Conservation (phyloP, 2,888 invertebrate genomes). For the Tetrapedia diversipes region DNA sequence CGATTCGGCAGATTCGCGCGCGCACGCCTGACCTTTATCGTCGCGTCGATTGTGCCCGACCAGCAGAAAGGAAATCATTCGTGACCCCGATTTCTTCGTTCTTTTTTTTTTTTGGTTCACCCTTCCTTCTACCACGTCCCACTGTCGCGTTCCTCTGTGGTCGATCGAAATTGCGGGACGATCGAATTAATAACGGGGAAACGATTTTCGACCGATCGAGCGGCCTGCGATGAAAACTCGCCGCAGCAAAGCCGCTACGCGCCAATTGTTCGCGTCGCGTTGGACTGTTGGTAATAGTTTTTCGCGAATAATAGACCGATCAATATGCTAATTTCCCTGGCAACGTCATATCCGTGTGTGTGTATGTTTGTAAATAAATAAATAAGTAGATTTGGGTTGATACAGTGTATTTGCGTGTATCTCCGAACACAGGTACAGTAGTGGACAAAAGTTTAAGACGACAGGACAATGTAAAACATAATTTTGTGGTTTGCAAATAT, state of each 20-base stretch:
- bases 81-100: conserved; percentile 40
- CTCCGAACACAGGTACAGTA: no score
- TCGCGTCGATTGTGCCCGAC: conserved; percentile 3
- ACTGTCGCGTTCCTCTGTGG: neutral
- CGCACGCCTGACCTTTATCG: conserved; percentile 6
- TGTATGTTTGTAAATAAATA: no score
- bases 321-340: conserved; percentile 63
- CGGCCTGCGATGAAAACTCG: conserved; percentile 44
- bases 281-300: conserved; percentile 35
- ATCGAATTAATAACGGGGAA: conserved; percentile 47
- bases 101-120: neutral
- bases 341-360: conserved; percentile 33
- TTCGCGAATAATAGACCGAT: conserved; percentile 55
- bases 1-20: no score
- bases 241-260: conserved; percentile 27
- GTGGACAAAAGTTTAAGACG: no score
- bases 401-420: no score
- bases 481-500: no score
- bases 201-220: conserved; percentile 32
- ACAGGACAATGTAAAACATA: no score
- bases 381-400: no score
- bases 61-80: conserved; percentile 47
- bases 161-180: conserved; percentile 18
- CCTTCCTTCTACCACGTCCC: neutral
- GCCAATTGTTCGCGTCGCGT: conserved; percentile 29